phyloP scores from a whole-genome alignment of 2,113 vertebrate species.

The Fukomys damarensis region DNA sequence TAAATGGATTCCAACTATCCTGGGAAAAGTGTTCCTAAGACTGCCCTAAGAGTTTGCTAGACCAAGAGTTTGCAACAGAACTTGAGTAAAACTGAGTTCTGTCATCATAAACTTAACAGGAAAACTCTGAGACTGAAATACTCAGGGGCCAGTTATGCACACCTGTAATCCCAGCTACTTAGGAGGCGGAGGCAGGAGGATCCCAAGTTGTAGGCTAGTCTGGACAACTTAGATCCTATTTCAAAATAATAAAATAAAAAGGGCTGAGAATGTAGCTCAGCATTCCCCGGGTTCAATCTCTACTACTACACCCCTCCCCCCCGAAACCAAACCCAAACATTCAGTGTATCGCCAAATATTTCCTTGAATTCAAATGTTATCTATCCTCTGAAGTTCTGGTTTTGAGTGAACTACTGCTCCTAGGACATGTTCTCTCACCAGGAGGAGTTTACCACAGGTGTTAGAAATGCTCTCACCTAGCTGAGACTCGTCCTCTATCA shows the following conservation, averaged over 20 bases:
- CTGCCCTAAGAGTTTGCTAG: neutral
- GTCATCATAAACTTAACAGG: neutral
- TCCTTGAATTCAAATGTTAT: neutral
- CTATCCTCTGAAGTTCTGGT: neutral
- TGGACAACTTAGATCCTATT: neutral
- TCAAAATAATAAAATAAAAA: neutral
- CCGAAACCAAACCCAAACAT: neutral
- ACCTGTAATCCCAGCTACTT: neutral
- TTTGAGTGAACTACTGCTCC: neutral
- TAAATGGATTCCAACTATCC: neutral
- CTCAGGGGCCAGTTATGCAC: neutral
- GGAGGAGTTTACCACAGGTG: neutral
- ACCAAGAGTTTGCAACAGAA: neutral
- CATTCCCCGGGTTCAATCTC: neutral
- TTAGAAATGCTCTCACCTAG: neutral
- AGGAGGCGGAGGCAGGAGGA: neutral
- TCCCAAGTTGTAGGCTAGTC: neutral
- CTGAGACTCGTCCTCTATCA: neutral
- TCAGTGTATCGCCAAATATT: neutral
- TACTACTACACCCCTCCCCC: neutral
- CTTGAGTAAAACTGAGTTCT: neutral
- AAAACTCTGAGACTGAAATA: constrained; percentile 26
- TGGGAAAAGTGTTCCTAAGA: neutral
- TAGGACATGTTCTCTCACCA: neutral
- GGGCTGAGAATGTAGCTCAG: neutral